Conservation (phyloP, 2,888 invertebrate genomes). For the Linnaemya tessellans region DNA sequence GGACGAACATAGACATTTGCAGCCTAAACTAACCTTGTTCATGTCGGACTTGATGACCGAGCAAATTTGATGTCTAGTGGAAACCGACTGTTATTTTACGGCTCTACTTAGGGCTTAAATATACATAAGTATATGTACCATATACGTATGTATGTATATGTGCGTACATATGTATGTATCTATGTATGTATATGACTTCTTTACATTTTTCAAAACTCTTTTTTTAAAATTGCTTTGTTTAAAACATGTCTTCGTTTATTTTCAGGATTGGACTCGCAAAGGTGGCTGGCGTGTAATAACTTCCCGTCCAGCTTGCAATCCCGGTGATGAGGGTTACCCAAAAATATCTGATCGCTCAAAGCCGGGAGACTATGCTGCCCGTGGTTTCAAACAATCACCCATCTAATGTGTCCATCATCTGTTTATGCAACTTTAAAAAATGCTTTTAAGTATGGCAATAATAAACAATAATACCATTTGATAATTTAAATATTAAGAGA, state of each 20-base stretch:
- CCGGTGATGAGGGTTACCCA: conserved; percentile 89
- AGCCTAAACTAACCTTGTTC: no score
- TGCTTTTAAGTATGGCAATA: conserved; percentile 54
- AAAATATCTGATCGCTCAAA: conserved; percentile 85
- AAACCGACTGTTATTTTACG: no score
- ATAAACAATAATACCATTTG: conserved; percentile 46
- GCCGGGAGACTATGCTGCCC: conserved; percentile 88
- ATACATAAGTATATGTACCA: no score
- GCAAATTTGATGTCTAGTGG: no score
- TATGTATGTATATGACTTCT: no score
- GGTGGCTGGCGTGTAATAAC: conserved; percentile 88
- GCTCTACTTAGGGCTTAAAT: no score
- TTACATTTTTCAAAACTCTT: background rate
- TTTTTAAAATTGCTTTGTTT: background rate
- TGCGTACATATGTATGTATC: no score
- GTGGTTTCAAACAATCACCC: conserved; percentile 88
- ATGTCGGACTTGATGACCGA: no score
- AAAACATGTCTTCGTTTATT: conserved; percentile 43
- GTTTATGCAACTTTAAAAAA: conserved; percentile 27
- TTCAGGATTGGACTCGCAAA: conserved; percentile 90
- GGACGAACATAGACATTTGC: no score
- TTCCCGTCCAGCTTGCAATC: conserved; percentile 85
- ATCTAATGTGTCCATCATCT: conserved; percentile 74
- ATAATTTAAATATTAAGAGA: conserved; percentile 49
- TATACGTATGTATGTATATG: background rate